phyloP scores from a whole-genome alignment of 2,113 vertebrate species.

The Seriola quinqueradiata region DNA sequence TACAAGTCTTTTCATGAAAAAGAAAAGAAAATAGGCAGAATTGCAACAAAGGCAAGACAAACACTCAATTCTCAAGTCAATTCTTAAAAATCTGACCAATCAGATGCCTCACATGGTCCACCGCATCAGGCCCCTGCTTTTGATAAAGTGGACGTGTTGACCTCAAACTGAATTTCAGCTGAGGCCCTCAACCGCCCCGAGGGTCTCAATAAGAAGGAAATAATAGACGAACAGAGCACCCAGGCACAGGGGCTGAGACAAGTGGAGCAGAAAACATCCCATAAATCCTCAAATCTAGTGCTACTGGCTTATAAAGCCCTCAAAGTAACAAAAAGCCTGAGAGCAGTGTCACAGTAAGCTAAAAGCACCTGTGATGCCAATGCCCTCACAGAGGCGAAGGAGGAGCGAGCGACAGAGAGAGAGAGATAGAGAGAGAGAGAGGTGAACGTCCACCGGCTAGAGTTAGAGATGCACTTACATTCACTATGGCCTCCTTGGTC shows the following conservation, averaged over 20 bases:
- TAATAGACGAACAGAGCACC: constrained; percentile 51
- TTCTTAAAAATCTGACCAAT: not conserved
- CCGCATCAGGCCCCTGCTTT: constrained; percentile 11
- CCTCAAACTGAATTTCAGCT: constrained; percentile 39
- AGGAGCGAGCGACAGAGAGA: constrained; percentile 9
- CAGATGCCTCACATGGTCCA: not conserved
- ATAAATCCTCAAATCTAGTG: constrained; percentile 61
- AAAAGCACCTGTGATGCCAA: constrained; percentile 51
- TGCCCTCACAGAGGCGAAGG: not conserved
- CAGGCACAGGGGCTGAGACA: constrained; percentile 28
- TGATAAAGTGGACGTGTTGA: constrained; percentile 49
- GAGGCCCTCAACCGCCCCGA: constrained; percentile 20
- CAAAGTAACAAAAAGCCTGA: constrained; percentile 49
- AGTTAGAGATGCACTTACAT: constrained; percentile 85
- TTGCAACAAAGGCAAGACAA: constrained; percentile 1
- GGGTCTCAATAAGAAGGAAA: constrained; percentile 39
- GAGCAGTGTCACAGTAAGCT: constrained; percentile 25
- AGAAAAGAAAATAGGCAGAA: not conserved
- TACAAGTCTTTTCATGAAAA: constrained; percentile 4
- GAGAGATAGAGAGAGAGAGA: not conserved
- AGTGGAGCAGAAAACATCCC: constrained; percentile 67
- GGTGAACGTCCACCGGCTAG: constrained; percentile 9
- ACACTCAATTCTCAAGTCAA: not conserved
- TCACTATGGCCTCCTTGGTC: constrained; percentile 98
- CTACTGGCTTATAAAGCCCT: constrained; percentile 38